These are phyloP conservation scores for Tubulanus polymorphus DNA, from an alignment of 2,888 invertebrate species.

Conservation along the genomic window DNA sequence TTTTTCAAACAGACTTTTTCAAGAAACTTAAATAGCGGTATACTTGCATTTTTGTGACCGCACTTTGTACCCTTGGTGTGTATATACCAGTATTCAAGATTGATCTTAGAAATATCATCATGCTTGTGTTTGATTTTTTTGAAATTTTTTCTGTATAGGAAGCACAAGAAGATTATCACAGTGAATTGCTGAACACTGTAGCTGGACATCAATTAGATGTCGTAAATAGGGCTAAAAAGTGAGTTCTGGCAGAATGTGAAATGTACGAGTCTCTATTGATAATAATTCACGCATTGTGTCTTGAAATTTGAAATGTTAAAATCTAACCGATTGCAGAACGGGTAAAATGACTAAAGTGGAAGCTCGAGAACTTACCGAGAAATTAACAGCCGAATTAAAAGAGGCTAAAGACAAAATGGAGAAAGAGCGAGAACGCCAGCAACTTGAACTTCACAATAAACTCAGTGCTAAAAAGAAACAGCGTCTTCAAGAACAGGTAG, in stretches of 20 bases:
- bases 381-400: conserved; percentile 32
- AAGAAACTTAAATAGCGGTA: background rate
- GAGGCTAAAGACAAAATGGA: conserved; percentile 36
- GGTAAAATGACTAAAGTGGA: conserved; percentile 23
- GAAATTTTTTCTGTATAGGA: conserved; percentile 26
- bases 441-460: conserved; percentile 35
- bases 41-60: background rate
- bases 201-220: conserved; percentile 36
- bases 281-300: no score
- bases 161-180: conserved; percentile 37
- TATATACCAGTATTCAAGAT: background rate
- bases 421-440: conserved; percentile 31
- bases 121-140: background rate
- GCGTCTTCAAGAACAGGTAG: no score
- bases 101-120: background rate
- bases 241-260: no score
- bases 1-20: background rate
- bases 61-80: background rate
- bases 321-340: conserved; percentile 22
- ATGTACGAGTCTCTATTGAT: no score
- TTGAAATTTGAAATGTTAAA: no score
- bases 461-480: conserved; percentile 35
- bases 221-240: conserved; percentile 40
- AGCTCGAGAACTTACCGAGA: conserved; percentile 30
- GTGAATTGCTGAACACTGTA: conserved; percentile 38